These are phyloP conservation scores for Nematostella vectensis DNA, from an alignment of 92 coral and sea anemone species.

Conservation along the genomic window DNA sequence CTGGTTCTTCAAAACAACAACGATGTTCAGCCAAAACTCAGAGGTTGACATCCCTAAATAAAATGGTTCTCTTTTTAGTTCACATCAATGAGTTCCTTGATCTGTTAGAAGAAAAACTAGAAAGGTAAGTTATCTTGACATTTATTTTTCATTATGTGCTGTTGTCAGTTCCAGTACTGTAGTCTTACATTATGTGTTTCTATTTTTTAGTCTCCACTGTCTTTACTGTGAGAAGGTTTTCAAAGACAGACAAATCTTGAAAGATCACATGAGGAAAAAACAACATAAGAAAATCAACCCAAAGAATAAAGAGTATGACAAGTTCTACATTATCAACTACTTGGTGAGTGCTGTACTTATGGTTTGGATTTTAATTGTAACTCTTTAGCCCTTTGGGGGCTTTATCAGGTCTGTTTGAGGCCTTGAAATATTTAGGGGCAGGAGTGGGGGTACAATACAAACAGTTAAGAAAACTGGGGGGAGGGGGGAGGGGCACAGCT, in stretches of 20 bases:
- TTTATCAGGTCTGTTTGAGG: no score
- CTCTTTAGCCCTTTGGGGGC: not conserved
- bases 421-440: not conserved
- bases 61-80: no score
- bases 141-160: not conserved
- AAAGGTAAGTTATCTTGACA: constrained; percentile 72
- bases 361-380: no score
- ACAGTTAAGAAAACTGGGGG: no score
- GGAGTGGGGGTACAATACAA: no score
- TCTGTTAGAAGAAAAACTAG: constrained; percentile 52
- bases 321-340: constrained; percentile 87
- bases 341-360: constrained; percentile 65
- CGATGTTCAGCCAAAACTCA: no score
- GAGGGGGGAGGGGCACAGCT: no score
- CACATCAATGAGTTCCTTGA: constrained; percentile 73
- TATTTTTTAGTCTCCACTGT: constrained; percentile 73
- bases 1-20: no score
- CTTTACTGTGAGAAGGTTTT: constrained; percentile 89
- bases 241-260: constrained; percentile 81
- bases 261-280: constrained; percentile 98
- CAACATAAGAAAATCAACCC: constrained; percentile 96
- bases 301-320: constrained; percentile 85
- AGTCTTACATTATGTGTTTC: not conserved
- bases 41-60: no score
- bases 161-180: not conserved